Evolutionary conservation across 2,888 invertebrate genomes (phyloP), one percentile per base, ranked within the genome.

Genomic region (Sinodicranocentrus sp.): DNA sequence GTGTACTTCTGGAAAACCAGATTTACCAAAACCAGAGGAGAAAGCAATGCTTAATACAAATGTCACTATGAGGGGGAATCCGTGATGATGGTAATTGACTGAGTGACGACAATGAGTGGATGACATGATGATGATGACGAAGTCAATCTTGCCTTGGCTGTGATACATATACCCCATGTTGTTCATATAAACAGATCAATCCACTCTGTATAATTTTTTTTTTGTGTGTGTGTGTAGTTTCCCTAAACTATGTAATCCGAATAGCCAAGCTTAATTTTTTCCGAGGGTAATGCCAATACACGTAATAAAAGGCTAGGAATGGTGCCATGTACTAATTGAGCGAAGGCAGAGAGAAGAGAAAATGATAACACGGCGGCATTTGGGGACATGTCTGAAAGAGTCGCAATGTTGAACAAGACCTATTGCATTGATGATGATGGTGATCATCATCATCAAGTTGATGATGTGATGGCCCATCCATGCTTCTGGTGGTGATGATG

Each of bases 271-370:
- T n/a, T n/a, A n/a, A n/a, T n/a, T n/a, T n/a, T n/a, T n/a, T n/a
- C n/a, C n/a, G 33, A 33, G 33, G n/a, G n/a, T 68, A 26, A 43
- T 48, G 25, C 25, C 17, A 21, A 61, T 19, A 15, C 72, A 54
- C 65, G 76, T 57, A 65, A 76, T 76, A 76, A 76, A 76, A 76
- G 48, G 48, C 54, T n/a, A 52, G 23, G 59, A 67, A 44, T 76
- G 76, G 33, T 76, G 59, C 77, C 39, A 68, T 59, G 57, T 77
- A 77, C 77, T 77, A 77, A 77, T 77, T 77, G 77, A 77, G 77
- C 43, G 15, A 59, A 23, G 44, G 19, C 28, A 26, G 48, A 44
- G 63, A 44, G 25, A 59, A 5, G 59, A 39, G 52, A 59, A 63
- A 63, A 28, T 75, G 57, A 63, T 75, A 52, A 76, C 65, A 39